Conservation (phyloP, 2,113 vertebrate genomes). For the Galeopterus variegatus region DNA sequence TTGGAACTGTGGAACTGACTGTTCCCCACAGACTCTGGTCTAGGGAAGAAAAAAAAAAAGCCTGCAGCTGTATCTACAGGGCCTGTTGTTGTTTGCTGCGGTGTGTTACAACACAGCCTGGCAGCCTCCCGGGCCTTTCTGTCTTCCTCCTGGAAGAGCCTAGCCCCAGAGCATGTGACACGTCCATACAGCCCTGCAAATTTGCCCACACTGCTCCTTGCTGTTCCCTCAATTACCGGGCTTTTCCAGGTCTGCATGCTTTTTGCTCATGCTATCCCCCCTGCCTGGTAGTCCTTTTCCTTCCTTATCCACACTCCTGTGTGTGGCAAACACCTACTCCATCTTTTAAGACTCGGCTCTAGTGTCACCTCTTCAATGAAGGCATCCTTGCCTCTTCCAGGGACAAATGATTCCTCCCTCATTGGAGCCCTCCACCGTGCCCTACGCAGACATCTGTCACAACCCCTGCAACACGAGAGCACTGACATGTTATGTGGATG, state of each 20-base stretch:
- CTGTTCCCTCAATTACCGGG: neutral
- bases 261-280: neutral
- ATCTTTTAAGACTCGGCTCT: neutral
- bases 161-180: conserved; percentile 65
- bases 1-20: conserved; percentile 68
- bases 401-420: neutral
- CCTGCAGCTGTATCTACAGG: conserved; percentile 76
- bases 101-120: conserved; percentile 84
- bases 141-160: conserved; percentile 69
- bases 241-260: neutral
- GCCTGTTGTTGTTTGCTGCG: conserved; percentile 71
- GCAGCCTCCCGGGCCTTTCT: conserved; percentile 68
- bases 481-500: neutral
- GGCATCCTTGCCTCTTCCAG: neutral
- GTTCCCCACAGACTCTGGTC: conserved; percentile 72
- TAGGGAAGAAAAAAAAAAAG: conserved; percentile 32
- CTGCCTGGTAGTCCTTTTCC: neutral
- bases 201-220: neutral
- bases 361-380: neutral
- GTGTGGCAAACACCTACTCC: neutral
- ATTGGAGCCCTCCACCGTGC: neutral
- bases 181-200: conserved; percentile 52
- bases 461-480: neutral
- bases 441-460: neutral
- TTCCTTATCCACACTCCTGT: neutral